Evolutionary conservation across 2,797 vertebrate species (phyloP).

Genomic region (Eulemur coronatus): DNA sequence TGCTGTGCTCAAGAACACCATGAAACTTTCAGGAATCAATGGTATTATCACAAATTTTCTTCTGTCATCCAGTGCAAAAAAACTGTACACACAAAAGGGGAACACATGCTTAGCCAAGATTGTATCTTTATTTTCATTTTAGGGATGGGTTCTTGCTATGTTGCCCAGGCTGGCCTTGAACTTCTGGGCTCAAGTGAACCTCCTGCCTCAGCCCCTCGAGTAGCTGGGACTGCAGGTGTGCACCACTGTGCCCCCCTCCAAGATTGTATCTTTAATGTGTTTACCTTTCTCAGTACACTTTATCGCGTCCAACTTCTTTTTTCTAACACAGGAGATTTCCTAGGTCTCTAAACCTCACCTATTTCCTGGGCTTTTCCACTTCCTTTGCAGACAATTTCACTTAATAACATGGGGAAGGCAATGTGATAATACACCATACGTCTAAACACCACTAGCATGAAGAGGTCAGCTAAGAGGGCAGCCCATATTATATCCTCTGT

Average conservation of each 20-base stretch:
- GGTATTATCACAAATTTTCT: background rate
- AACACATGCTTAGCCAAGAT: background rate
- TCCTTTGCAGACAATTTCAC: background rate
- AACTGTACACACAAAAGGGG: background rate
- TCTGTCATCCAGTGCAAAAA: background rate
- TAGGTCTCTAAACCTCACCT: background rate
- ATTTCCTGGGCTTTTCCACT: background rate
- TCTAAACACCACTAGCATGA: background rate
- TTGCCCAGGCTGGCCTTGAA: too few species aligned
- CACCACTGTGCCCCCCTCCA: background rate
- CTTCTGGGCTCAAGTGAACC: too few species aligned
- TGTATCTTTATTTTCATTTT: background rate
- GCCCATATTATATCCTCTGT: fast-evolving
- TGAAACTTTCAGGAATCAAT: background rate
- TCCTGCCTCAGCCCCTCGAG: too few species aligned
- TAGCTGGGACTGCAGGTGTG: too few species aligned
- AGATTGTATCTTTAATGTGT: background rate
- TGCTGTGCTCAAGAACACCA: background rate
- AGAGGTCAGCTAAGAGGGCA: background rate
- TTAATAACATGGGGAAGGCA: background rate
- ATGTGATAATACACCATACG: fast-evolving
- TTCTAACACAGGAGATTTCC: background rate
- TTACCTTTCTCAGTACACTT: background rate
- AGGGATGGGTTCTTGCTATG: too few species aligned
- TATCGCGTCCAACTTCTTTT: background rate